Base-by-base conservation (phyloP, 2,797 vertebrate genomes). In the Enteromius anoplus region DNA sequence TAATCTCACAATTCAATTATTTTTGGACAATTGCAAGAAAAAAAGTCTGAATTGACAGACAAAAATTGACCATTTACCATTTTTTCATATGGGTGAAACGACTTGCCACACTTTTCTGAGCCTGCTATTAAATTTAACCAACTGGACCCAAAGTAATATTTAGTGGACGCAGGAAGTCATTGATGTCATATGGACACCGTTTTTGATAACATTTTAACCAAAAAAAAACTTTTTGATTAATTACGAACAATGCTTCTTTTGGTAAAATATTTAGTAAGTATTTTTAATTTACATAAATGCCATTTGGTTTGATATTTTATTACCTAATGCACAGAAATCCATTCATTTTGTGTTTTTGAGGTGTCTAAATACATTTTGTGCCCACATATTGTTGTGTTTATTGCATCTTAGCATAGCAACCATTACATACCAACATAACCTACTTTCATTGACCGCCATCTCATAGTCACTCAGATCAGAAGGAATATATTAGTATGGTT, bases 401-500 rank as follows among this genome's bases (percentile, higher is more conserved):
- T 3, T 64, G 75, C 58, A 60, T 6, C 40, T 78, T 9, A 47
- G 58, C 75, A 78, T 64, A 47, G 58, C 75, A 78, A 77, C 75
- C 58, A 49, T 49, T 45, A 64, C 5, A 64, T 23, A 37, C 55
- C 60, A 51, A 51, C 58, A 37, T 73, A 81, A 81, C 70, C 70
- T 73, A 81, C 70, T 81, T 81, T 73, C 45, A 29, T n/a, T 68
- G 21, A 51, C 29, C 37, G 29, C 34, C 21, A 0, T 64, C 26
- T 72, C 21, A 65, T 45, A 40, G 51, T 3, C 32, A 65, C 60
- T 81, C 45, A 65, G 14, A 73, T 40, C 69, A 65, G n/a, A 73
- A 47, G 58, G 1, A 26, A 51, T 64, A 12, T 51, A 64, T 64
- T 32, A 49, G 40, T 81, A 34, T 81, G 17, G 12, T 15, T 7